Base-by-base conservation (phyloP, 2,888 invertebrate species). In the Rhagium mordax region DNA sequence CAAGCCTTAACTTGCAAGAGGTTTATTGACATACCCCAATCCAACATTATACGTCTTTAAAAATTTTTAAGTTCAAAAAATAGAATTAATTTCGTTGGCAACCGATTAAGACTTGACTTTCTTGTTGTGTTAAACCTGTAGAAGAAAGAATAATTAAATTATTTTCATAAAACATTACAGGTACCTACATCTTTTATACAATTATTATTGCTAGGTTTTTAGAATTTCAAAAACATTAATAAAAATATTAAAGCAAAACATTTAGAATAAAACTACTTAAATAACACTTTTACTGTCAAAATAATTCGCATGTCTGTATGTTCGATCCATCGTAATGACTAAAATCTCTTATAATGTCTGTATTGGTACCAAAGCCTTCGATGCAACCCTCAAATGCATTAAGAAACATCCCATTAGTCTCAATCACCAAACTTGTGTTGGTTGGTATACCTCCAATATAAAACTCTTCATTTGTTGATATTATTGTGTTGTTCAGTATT, bases 241-340 rank as follows among this genome's bases (percentile, higher is more conserved):
- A 41, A 41, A 41, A 5, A 41, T 41, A 10, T 41, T 29, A 53
- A 55, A n/a, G 18, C 51, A 8, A 65, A 33, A 27, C 65, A 27
- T 27, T 51, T 18, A 16, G 65, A 48, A 49, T 29, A 51, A 20
- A 27, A 15, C 8, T 41, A 53, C 20, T 20, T 18, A 33, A 15
- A 41, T n/a, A 48, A 33, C n/a, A 29, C 13, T 13, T 51, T 7
- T 51, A 65, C 15, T 27, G n/a, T 49, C 27, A 62, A 41, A 62
- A 53, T 55, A 64, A 60, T 51, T 72, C 71, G 87, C 92, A 92
- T 79, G 88, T 88, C 81, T 89, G 90, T 82, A 92, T 88, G 84
- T 92, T 91, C 84, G 89, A 89, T 74, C 92, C 91, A 80, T 90
- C 89, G 81, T 89, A 91, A 41, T 87, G 81, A 49, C 90, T 89